Evolutionary conservation across 2,113 vertebrate species (phyloP).

Genomic region (Uria lomvia): DNA sequence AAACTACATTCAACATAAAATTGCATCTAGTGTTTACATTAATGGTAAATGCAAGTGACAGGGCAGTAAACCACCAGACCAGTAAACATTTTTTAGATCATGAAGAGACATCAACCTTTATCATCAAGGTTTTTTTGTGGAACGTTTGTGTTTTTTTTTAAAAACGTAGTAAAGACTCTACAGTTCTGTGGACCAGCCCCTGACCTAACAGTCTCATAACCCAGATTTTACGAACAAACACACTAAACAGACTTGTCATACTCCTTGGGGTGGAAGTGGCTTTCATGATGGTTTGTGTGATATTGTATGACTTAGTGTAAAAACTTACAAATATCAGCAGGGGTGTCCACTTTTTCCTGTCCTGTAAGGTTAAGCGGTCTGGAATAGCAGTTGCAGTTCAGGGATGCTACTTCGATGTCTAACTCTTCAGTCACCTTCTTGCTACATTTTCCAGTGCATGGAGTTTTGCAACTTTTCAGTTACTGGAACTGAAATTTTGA

Average conservation of each 20-base stretch:
- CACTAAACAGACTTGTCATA: not conserved
- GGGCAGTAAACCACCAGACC: not conserved
- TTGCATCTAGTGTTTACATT: not conserved
- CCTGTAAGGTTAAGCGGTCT: not conserved
- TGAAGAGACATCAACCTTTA: not conserved
- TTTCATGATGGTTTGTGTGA: not conserved
- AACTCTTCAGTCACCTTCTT: not conserved
- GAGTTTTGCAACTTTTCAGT: not conserved
- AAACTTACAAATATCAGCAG: not conserved
- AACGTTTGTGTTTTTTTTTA: not conserved
- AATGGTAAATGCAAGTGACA: not conserved
- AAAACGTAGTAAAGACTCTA: too few species aligned
- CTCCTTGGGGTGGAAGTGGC: not conserved
- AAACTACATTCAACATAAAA: not conserved
- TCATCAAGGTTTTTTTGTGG: not conserved
- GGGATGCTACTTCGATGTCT: not conserved
- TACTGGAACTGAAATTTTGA: not conserved
- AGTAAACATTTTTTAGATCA: not conserved
- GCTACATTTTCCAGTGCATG: not conserved
- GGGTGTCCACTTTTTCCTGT: not conserved
- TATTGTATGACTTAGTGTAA: not conserved
- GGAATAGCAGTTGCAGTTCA: not conserved
- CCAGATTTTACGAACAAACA: not conserved
- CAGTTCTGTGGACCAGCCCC: not conserved
- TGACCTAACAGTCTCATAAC: not conserved